phyloP scores from a whole-genome alignment of 2,888 invertebrate genomes.

The Hyles lineata region DNA sequence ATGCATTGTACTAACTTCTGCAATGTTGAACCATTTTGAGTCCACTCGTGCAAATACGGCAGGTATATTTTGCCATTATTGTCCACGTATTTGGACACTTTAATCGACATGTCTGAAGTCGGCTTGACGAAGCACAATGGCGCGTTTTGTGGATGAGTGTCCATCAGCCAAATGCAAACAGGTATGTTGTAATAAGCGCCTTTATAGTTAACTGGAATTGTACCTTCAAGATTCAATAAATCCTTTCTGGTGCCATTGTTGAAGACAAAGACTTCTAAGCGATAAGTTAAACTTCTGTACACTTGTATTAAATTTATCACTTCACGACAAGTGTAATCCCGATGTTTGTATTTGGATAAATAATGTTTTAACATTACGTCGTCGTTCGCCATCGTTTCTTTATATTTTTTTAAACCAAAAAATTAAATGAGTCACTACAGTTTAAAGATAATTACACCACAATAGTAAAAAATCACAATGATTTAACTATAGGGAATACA shows the following conservation, averaged over 20 bases:
- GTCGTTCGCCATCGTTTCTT: constrained; percentile 71
- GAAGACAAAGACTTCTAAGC: constrained; percentile 88
- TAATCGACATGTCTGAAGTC: constrained; percentile 97
- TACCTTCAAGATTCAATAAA: constrained; percentile 93
- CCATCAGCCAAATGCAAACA: constrained; percentile 97
- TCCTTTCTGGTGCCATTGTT: constrained; percentile 94
- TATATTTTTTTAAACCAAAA: constrained; percentile 25
- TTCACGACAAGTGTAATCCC: constrained; percentile 76
- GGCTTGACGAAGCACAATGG: constrained; percentile 98
- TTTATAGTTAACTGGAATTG: constrained; percentile 96
- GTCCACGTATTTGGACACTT: constrained; percentile 97
- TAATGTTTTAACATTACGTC: constrained; percentile 73
- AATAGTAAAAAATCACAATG: constrained; percentile 19
- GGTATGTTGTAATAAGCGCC: constrained; percentile 97
- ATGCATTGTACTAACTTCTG: constrained; percentile 95
- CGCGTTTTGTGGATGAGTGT: constrained; percentile 98
- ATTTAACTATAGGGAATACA: neutral
- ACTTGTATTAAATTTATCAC: constrained; percentile 75
- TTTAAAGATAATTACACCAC: constrained; percentile 36
- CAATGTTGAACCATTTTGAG: constrained; percentile 92
- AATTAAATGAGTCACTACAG: constrained; percentile 32
- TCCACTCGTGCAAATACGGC: constrained; percentile 98
- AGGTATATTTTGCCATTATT: constrained; percentile 97
- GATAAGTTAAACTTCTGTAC: constrained; percentile 76
- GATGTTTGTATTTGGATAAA: constrained; percentile 76